Evolutionary conservation across 1,140 invertebrate species (phyloP).

Genomic region (Littorina saxatilis): DNA sequence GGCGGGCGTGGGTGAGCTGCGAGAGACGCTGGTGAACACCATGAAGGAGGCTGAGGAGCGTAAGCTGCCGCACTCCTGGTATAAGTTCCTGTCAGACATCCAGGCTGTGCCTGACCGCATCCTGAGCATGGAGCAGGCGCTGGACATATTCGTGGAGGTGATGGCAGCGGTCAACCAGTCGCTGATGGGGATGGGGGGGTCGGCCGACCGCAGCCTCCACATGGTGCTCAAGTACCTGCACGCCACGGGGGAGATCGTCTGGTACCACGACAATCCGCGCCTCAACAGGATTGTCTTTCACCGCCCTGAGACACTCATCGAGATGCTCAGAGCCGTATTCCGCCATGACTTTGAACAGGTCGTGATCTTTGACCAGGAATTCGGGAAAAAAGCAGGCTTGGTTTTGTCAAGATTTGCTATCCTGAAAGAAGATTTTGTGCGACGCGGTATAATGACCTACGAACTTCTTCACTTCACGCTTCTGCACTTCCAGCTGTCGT

Average conservation of each 20-base stretch:
- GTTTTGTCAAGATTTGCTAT: slow-evolving; percentile 54
- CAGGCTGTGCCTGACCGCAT: slow-evolving; percentile 61
- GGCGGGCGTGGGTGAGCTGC: slow-evolving; percentile 46
- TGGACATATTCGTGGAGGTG: slow-evolving; percentile 59
- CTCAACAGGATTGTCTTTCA: slow-evolving; percentile 67
- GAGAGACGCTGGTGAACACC: slow-evolving; percentile 39
- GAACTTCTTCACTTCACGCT: slow-evolving; percentile 66
- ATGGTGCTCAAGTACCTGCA: slow-evolving; percentile 68
- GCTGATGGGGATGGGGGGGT: slow-evolving; percentile 62
- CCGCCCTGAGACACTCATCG: slow-evolving; percentile 68
- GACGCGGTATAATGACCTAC: slow-evolving; percentile 64
- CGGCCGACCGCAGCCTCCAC: slow-evolving; percentile 60
- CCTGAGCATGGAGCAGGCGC: slow-evolving; percentile 53
- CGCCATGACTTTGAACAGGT: slow-evolving; percentile 69
- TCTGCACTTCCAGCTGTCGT: slow-evolving; percentile 62
- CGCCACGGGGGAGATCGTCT: slow-evolving; percentile 69
- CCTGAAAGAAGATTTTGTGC: slow-evolving; percentile 65
- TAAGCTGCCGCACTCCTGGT: slow-evolving; percentile 64
- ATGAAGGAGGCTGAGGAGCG: slow-evolving; percentile 56
- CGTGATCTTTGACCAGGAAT: slow-evolving; percentile 55
- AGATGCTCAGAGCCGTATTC: slow-evolving; percentile 71
- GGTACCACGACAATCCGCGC: slow-evolving; percentile 67
- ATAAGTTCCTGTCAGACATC: slow-evolving; percentile 60
- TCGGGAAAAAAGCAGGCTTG: slow-evolving; percentile 51
- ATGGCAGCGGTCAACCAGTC: slow-evolving; percentile 61